Evolutionary conservation across 2,113 vertebrate species (phyloP).

Genomic region (Recurvirostra avosetta): DNA sequence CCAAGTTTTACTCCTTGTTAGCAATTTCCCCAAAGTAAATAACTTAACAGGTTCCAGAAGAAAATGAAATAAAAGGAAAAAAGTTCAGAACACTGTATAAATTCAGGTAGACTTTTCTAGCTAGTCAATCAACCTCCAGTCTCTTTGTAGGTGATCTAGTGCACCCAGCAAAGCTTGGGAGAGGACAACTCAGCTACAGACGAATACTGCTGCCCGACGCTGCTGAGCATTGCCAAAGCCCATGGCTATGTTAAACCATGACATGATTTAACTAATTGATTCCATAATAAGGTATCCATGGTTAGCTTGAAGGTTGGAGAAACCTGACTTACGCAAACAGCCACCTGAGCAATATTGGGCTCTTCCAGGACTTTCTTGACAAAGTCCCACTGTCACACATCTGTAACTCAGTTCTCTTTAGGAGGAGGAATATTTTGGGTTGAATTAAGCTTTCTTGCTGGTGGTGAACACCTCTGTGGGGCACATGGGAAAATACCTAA

Average conservation of each 20-base stretch:
- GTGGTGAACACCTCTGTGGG: neutral
- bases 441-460: neutral
- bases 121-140: neutral
- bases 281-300: neutral
- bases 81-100: neutral
- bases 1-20: neutral
- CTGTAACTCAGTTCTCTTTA: neutral
- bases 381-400: neutral
- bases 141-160: neutral
- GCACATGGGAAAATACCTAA: neutral
- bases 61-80: too few species aligned
- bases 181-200: neutral
- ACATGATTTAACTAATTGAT: neutral
- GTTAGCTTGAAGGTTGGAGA: neutral
- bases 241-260: fast-evolving
- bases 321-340: neutral
- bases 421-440: neutral
- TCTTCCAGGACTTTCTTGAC: neutral
- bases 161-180: neutral
- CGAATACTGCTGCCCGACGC: fast-evolving
- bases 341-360: too few species aligned
- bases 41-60: neutral
- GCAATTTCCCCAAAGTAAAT: neutral
- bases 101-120: neutral
- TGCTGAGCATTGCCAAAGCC: neutral